Evolutionary conservation across 2,113 vertebrate genomes (phyloP), one percentile per base, ranked within the genome.

Genomic region (Hiodon alosoides): DNA sequence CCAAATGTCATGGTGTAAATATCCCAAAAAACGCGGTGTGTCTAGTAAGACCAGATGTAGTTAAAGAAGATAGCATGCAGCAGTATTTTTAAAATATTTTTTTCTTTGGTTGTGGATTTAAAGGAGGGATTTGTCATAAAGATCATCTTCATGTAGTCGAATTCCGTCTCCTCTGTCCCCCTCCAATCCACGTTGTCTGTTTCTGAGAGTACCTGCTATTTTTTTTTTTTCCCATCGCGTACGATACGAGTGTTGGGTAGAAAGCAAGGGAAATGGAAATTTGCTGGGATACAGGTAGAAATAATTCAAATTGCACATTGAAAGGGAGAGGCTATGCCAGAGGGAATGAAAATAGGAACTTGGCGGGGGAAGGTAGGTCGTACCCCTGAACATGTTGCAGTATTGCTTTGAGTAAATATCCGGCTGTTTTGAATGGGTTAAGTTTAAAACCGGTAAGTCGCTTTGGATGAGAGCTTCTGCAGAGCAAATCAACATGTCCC

Each of bases 1-100:
- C 60, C 68, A 65, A 70, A 71, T 67, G 54, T 46, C 31, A 17
- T 71, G 1, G 10, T 76, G 75, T 76, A 76, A 70, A 66, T 65
- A 71, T 46, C 68, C 59, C 46, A 2, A 62, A 17, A 13, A 54
- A 16, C 64, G 46, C 57, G 55, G 46, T 13, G 17, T 52, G 48
- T 3, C 4, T n/a, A n/a, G n/a, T n/a, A 47, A 54, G 50, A 54
- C 14, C n/a, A 11, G 53, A 11, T 8, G 51, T 17, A 60, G 14
- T n/a, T 46, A 51, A 65, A 57, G 51, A 71, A 55, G 51, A 61
- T 54, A n/a, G 31, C 51, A 31, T 4, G 60, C 60, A 55, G 50
- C 65, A 61, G 50, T 52, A 50, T 73, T 10, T 64, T 64, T 66
- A 31, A 55, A 17, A 31, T 31, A 31, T 1, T 31, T 31, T 16